A percentile compares a stretch with the other conserved stretches of the same genome.
Evolutionary conservation across 2,888 invertebrate species (phyloP).

Genomic region (Punctoribates punctum): DNA sequence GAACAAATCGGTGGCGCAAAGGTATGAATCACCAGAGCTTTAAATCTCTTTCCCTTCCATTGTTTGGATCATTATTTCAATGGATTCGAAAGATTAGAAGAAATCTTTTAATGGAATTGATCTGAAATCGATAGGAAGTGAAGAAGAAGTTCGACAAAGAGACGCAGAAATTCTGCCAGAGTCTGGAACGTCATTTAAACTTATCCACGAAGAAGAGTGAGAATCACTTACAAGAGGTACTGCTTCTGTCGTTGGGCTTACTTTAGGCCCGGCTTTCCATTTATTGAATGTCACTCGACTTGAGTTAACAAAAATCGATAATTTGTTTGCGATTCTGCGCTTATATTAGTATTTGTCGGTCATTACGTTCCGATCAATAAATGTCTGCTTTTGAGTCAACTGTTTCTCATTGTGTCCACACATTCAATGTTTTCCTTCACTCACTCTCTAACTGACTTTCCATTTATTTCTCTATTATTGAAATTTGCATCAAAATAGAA

Average conservation of each 20-base stretch:
- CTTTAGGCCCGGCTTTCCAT: not conserved
- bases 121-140: slow-evolving; percentile 61
- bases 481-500: too few relatives aligned
- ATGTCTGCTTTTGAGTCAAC: slow-evolving; percentile 26
- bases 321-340: slow-evolving; percentile 24
- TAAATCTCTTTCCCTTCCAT: not conserved
- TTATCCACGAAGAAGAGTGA: slow-evolving; percentile 88
- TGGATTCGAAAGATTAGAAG: not conserved
- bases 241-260: not conserved
- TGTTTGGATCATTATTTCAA: not conserved
- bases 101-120: too few relatives aligned
- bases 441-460: not conserved
- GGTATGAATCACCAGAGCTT: not conserved
- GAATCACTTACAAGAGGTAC: slow-evolving; percentile 77
- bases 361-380: slow-evolving; percentile 19
- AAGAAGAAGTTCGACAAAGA: slow-evolving; percentile 98
- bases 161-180: slow-evolving; percentile 93
- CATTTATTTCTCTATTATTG: too few relatives aligned
- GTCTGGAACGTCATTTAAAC: slow-evolving; percentile 89
- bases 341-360: not conserved
- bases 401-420: slow-evolving; percentile 22
- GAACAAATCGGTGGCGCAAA: slow-evolving; percentile 92
- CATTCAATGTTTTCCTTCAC: not conserved
- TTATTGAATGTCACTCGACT: slow-evolving; percentile 4
- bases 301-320: slow-evolving; percentile 23